Conservation (phyloP, 2,113 vertebrate species). For the Salvelinus fontinalis region DNA sequence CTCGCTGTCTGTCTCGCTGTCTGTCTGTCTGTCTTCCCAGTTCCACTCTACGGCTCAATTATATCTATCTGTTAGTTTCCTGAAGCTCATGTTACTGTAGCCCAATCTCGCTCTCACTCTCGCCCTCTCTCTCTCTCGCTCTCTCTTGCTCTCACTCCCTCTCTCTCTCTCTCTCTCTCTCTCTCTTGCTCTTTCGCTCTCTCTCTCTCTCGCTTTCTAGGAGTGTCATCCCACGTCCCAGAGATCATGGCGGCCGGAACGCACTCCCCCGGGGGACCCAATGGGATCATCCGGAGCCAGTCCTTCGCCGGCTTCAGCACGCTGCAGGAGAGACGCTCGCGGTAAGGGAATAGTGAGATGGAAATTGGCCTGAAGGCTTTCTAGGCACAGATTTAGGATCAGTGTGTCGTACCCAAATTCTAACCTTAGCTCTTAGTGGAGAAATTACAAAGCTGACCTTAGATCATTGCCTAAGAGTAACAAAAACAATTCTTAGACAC, state of each 20-base stretch:
- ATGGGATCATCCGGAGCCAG: slow-evolving; percentile 97
- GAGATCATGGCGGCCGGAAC: slow-evolving; percentile 95
- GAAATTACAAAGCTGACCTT: background rate
- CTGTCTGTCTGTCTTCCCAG: too few species aligned
- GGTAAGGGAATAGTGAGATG: slow-evolving; percentile 66
- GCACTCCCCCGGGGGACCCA: slow-evolving; percentile 94
- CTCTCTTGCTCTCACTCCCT: too few species aligned
- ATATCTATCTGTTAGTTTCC: background rate
- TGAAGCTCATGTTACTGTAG: background rate
- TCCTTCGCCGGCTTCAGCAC: slow-evolving; percentile 97
- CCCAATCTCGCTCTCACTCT: too few species aligned
- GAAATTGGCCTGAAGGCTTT: too few species aligned
- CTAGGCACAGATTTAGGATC: background rate
- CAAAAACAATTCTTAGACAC: too few species aligned
- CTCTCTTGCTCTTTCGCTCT: background rate
- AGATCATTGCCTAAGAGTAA: too few species aligned
- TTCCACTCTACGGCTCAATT: background rate
- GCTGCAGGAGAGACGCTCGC: slow-evolving; percentile 90
- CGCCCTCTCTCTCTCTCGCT: too few species aligned
- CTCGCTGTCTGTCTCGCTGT: too few species aligned
- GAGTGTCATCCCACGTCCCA: slow-evolving; percentile 84
- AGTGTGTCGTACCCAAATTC: too few species aligned
- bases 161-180: background rate
- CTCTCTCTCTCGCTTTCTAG: slow-evolving; percentile 58
- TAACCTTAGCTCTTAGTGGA: too few species aligned